Conservation (phyloP, 23 tunicate species). For the Ascidia mentula region DNA sequence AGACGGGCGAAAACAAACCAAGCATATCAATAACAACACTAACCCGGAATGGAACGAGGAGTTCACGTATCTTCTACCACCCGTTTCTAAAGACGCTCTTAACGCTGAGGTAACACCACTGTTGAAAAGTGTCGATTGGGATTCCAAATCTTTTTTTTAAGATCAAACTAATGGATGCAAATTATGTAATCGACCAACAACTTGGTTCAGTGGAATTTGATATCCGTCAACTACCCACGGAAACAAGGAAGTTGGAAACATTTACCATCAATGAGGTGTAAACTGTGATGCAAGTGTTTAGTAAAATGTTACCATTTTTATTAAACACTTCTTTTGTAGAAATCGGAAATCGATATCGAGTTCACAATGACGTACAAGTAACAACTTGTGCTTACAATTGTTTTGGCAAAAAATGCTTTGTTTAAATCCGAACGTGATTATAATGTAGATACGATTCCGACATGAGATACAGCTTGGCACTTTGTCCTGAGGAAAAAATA, state of each 20-base stretch:
- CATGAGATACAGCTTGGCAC: slow-evolving; percentile 79
- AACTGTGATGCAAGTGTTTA: background rate
- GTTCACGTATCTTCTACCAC: slow-evolving; percentile 41
- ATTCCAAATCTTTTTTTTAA: background rate
- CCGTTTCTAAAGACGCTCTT: background rate
- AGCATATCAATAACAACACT: slow-evolving; percentile 56
- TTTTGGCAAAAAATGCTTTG: background rate
- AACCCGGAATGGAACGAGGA: slow-evolving; percentile 88
- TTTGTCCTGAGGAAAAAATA: slow-evolving; percentile 77
- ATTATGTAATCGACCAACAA: slow-evolving; percentile 67
- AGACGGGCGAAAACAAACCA: slow-evolving; percentile 56
- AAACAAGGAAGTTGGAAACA: slow-evolving; percentile 37
- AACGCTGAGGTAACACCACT: slow-evolving; percentile 34
- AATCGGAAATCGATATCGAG: slow-evolving; percentile 87
- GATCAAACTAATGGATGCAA: slow-evolving; percentile 90
- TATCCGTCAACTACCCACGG: slow-evolving; percentile 39
- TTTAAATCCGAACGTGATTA: background rate
- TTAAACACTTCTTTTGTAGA: slow-evolving; percentile 30
- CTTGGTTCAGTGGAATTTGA: slow-evolving; percentile 82
- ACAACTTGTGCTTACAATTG: too few relatives aligned
- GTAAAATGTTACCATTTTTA: background rate
- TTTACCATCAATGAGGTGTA: slow-evolving; percentile 76
- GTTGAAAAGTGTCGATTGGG: background rate
- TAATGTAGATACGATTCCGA: slow-evolving; percentile 44
- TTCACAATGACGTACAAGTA: slow-evolving; percentile 51